Base-by-base conservation (phyloP, 2,113 vertebrate genomes). In the Laticauda colubrina region DNA sequence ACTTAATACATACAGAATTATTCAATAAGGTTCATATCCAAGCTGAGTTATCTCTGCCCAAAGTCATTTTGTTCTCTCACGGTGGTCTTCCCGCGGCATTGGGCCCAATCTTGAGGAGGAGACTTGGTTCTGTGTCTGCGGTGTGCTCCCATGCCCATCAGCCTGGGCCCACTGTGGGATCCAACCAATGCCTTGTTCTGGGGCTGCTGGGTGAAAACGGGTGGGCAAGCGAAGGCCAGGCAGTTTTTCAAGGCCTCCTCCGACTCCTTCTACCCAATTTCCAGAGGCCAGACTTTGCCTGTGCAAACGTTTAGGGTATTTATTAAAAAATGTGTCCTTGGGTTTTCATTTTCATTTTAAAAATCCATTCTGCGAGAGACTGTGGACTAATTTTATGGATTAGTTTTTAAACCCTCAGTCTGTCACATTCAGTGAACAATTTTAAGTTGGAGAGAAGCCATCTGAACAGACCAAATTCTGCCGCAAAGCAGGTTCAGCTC, bases 361-460 rank as follows among this genome's bases (percentile, higher is more conserved):
- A 86, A 92, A 85, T 95, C 96, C 87, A 1, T 96, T 96, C 95
- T 96, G 94, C 96, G 96, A 61, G 95, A 97, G 96, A 95, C 95
- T 95, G 92, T 0, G 45, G 93, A 94, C 96, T 96, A 96, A 96
- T 98, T 90, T 97, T 97, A 94, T 0, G 85, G 96, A 93, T 94
- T 90, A 94, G 97, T 96, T 96, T 86, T 95, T 94, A 97, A 96
- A 95, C 95, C 94, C 86, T 96, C 90, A n/a, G 96, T 94, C 96
- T 95, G 97, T 96, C 96, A 93, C 94, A 85, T 94, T 96, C 96
- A 11, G 29, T 96, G 93, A 96, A 95, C 95, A 96, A 95, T 94
- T 95, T 93, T 95, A 64, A 96, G 93, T 93, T 97, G 97, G 97
- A 96, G 96, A 95, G 96, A 94, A 97, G 97, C 97, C 97, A 95